phyloP scores from a whole-genome alignment of 2,113 vertebrate genomes.

The Electrona antarctica region DNA sequence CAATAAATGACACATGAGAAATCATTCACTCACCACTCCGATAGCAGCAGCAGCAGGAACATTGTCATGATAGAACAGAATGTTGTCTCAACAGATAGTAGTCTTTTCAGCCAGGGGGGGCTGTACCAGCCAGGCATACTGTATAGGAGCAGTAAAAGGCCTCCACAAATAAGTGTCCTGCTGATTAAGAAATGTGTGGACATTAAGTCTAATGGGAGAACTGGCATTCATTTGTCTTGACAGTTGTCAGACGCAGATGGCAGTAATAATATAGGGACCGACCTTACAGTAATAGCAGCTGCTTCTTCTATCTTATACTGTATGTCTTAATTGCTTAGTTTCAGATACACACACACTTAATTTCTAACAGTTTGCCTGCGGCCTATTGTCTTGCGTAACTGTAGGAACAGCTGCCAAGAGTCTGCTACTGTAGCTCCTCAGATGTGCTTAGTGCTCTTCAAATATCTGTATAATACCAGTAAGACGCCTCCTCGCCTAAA shows the following conservation, averaged over 20 bases:
- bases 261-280: conserved; percentile 9
- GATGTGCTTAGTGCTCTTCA: conserved; percentile 26
- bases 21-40: conserved; percentile 24
- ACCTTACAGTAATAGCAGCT: conserved; percentile 32
- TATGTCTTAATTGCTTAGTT: conserved; percentile 19
- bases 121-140: conserved; percentile 13
- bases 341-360: conserved; percentile 10
- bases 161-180: not conserved
- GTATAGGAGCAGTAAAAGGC: conserved; percentile 16
- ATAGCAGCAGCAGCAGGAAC: conserved; percentile 25
- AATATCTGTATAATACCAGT: not conserved
- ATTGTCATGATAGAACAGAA: conserved; percentile 10
- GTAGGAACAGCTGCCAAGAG: conserved; percentile 52
- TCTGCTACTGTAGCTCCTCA: conserved; percentile 40
- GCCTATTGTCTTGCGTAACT: conserved; percentile 56
- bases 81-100: conserved; percentile 25
- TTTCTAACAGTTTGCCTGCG: conserved; percentile 16
- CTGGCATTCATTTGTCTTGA: not conserved
- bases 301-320: conserved; percentile 17
- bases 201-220: not conserved
- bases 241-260: not conserved
- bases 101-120: conserved; percentile 1
- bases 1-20: conserved; percentile 36
- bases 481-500: no score
- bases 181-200: not conserved